Evolutionary conservation across 2,888 invertebrate genomes (phyloP), one percentile per base, ranked within the genome.

Genomic region (Lordiphosa andalusiaca): DNA sequence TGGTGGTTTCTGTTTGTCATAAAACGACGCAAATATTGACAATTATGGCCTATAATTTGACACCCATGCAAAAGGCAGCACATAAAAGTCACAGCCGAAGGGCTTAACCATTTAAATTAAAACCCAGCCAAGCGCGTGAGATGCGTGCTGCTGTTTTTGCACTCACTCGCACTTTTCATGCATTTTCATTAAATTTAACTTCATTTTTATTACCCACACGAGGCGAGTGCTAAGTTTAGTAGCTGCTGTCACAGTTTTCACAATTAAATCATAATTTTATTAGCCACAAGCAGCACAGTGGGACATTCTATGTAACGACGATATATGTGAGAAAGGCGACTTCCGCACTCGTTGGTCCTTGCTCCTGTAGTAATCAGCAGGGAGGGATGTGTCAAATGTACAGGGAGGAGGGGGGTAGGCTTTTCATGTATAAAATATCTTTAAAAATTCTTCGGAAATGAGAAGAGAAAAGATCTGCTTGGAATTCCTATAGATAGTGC

Each of bases 31-130:
- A 85, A 85, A 84, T 85, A 84, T 84, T 83, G 85, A 77, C 82
- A 84, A 81, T 84, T 81, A 75, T 85, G 84, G 82, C 82, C 78
- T 82, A 84, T 82, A 84, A 84, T 82, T 82, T 69, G 71, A 84
- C 84, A 74, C 84, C 68, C 73, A 81, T 65, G 16, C 16, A 16
- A n/a, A n/a, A n/a, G 16, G 64, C 51, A 73, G 63, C 71, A 53
- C 50, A 67, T 66, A 66, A 72, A 80, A 68, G 60, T 63, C 50
- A 65, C 65, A 80, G 60, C 59, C 77, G 71, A 84, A 81, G 84
- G 84, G 82, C 75, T 76, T 69, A 53, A 77, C 77, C 77, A 73
- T 77, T 81, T 67, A 81, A 84, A 73, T 84, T 62, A 77, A 77
- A 77, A 46, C 65, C 57, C 42, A 65, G 62, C 51, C 59, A 19